Evolutionary conservation across 2,113 vertebrate species (phyloP).

Genomic region (Eidolon helvum): DNA sequence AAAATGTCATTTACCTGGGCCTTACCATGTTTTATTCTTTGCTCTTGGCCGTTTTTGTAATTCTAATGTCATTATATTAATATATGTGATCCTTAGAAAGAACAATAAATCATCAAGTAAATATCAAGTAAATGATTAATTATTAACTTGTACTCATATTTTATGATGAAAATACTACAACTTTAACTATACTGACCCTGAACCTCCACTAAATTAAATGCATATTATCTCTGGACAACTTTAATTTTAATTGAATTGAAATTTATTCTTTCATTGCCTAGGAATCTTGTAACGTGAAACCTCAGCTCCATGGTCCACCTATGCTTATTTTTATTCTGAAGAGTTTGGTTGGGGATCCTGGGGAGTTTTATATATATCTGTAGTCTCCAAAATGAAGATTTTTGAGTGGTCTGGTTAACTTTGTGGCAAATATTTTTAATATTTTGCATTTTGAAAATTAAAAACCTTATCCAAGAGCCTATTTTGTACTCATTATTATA

Average conservation of each 20-base stretch:
- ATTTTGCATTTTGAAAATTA: constrained; percentile 29
- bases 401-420: constrained; percentile 41
- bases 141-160: constrained; percentile 39
- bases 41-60: constrained; percentile 39
- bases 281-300: constrained; percentile 20
- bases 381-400: background rate
- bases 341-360: constrained; percentile 19
- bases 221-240: constrained; percentile 25
- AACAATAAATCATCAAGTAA: constrained; percentile 42
- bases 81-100: constrained; percentile 25
- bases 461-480: background rate
- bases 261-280: background rate
- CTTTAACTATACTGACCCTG: constrained; percentile 9
- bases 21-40: constrained; percentile 25
- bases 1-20: constrained; percentile 1
- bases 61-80: constrained; percentile 45
- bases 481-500: background rate
- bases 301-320: background rate
- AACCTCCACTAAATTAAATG: background rate
- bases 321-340: constrained; percentile 11
- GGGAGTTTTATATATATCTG: background rate
- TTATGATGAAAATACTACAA: constrained; percentile 56
- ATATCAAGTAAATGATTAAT: constrained; percentile 30
- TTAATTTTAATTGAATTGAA: constrained; percentile 32
- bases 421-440: background rate